A percentile compares a stretch with the other conserved stretches of the same genome.
Evolutionary conservation across 2,888 invertebrate genomes (phyloP).

Genomic region (Archaeoteleia sp.): DNA sequence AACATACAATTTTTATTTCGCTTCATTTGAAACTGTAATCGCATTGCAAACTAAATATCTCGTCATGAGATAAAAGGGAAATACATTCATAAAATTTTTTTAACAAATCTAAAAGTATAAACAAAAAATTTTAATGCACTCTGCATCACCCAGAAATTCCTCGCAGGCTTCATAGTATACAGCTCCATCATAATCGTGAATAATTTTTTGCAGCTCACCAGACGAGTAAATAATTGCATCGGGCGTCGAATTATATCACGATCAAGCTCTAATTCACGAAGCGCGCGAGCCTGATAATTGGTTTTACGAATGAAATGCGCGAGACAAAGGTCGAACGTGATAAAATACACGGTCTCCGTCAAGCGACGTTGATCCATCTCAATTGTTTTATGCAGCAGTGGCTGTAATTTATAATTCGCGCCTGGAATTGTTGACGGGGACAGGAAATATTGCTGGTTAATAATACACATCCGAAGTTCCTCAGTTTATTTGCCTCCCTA

Average conservation of each 20-base stretch:
- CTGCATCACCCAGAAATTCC: too few species aligned
- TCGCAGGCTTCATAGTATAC: not conserved
- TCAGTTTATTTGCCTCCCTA: constrained; percentile 24
- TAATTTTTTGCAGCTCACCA: not conserved
- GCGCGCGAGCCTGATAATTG: constrained; percentile 31
- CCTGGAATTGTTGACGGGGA: constrained; percentile 27
- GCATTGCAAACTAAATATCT: too few species aligned
- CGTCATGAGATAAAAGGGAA: too few species aligned
- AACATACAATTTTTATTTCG: too few species aligned
- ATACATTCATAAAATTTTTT: too few species aligned
- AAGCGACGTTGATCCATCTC: constrained; percentile 30
- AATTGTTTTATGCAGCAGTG: constrained; percentile 34
- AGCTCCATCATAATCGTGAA: not conserved
- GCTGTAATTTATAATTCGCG: constrained; percentile 35
- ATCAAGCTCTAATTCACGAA: constrained; percentile 21
- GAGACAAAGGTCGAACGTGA: constrained; percentile 36
- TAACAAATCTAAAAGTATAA: too few species aligned
- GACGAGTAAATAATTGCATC: constrained; percentile 26
- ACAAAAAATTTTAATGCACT: too few species aligned
- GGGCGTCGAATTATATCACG: constrained; percentile 25
- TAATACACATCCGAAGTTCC: constrained; percentile 32
- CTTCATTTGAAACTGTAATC: too few species aligned
- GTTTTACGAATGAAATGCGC: constrained; percentile 32
- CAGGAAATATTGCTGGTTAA: constrained; percentile 29
- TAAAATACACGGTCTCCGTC: constrained; percentile 33